phyloP scores from a whole-genome alignment of 30 jellyfish, hydroid and myxozoan species.

The Chrysaora quinquecirrha region DNA sequence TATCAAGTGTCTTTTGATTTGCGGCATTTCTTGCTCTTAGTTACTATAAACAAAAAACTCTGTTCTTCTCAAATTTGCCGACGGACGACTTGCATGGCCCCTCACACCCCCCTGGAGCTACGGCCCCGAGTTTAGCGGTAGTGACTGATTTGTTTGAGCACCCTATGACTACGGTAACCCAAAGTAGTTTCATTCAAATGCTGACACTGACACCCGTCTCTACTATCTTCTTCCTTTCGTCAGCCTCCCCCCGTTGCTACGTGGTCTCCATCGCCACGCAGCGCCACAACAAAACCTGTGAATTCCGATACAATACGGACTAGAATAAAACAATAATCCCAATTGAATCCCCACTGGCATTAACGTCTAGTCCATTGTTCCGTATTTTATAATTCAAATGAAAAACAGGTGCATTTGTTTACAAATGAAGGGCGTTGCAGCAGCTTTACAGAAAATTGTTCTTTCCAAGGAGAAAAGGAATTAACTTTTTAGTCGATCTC shows the following conservation, averaged over 20 bases:
- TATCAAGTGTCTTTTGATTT: no score
- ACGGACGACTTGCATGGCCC: no score
- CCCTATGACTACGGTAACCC: no score
- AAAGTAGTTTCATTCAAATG: no score
- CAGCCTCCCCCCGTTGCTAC: background rate
- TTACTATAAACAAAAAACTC: no score
- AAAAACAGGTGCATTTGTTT: background rate
- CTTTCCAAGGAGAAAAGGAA: background rate
- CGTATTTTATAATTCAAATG: background rate
- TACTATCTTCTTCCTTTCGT: no score
- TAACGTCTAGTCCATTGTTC: conserved; percentile 1
- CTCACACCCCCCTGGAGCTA: no score
- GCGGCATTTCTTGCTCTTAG: no score
- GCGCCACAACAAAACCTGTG: conserved; percentile 2
- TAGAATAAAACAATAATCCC: background rate
- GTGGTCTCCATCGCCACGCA: conserved; percentile 10
- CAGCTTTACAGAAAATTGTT: background rate
- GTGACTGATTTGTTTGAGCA: no score
- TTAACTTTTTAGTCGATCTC: background rate
- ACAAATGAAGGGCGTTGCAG: background rate
- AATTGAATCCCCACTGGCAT: background rate
- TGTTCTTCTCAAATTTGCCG: no score
- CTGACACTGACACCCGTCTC: no score
- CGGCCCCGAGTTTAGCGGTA: no score
- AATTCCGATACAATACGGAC: background rate